These are phyloP conservation scores for Syrmaticus mikado DNA, from an alignment of 2,113 vertebrate species.

Conservation along the genomic window DNA sequence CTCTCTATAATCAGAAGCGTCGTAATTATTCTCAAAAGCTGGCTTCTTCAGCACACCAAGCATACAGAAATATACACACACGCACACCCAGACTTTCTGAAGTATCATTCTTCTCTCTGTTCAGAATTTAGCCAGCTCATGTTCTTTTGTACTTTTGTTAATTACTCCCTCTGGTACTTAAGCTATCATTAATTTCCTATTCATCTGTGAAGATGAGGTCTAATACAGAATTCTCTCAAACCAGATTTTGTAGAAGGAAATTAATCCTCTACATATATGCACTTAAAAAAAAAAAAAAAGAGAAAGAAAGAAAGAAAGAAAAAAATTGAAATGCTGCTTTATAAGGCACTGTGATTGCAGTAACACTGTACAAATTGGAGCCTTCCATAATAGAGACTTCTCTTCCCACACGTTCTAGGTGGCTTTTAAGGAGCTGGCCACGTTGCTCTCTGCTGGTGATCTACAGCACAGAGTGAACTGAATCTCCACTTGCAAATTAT, in stretches of 20 bases:
- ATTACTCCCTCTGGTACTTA: slow-evolving; percentile 21
- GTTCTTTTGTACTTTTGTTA: neutral
- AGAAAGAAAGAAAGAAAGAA: neutral
- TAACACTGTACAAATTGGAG: neutral
- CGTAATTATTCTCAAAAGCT: neutral
- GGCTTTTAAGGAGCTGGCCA: neutral
- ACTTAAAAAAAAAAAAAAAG: neutral
- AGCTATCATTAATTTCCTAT: neutral
- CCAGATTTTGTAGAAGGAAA: neutral
- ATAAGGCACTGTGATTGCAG: neutral
- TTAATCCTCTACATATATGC: neutral
- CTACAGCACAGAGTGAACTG: neutral
- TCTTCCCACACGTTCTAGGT: neutral
- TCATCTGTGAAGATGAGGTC: neutral
- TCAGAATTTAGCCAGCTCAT: neutral
- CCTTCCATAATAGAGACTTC: neutral
- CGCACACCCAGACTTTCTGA: neutral
- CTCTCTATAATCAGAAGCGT: neutral
- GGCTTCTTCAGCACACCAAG: neutral
- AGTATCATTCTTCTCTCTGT: neutral
- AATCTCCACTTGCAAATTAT: neutral
- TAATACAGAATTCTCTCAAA: neutral
- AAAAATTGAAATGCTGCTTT: neutral
- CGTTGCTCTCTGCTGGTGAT: neutral
- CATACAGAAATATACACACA: neutral